Evolutionary conservation across 1,140 invertebrate species (phyloP), one percentile per base, ranked within the genome.

Genomic region (Pogonomyrmex californicus): DNA sequence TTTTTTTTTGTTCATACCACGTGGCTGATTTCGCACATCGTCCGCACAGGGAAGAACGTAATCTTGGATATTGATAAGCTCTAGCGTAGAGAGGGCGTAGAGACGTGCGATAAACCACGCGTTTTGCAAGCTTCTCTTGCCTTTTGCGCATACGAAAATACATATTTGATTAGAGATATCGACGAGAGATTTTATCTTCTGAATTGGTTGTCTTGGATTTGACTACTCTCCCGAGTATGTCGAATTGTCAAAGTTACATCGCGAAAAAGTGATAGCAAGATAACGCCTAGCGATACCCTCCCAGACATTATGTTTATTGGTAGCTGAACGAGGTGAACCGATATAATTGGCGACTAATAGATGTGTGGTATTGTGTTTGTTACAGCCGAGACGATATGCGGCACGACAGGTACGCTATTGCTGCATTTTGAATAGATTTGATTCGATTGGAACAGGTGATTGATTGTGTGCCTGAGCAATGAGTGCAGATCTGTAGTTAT

Each of bases 391-490:
- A 95, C 92, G 95, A 95, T 94, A 95, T 95, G 94, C 93, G 95
- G 92, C 95, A 95, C 92, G 95, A 96, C 94, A 96, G 96, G 95
- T 96, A 96, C 93, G 95, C 93, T 94, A 94, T 95, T 93, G 93
- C 92, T 95, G 93, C 92, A 95, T 95, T 95, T 92, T 93, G 91
- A 94, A 93, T 95, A 95, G 94, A 95, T 94, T 94, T 94, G 92
- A 94, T 95, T 93, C 92, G 92, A 94, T 94, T 95, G 94, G 92
- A 94, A 95, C 93, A 95, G 93, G 93, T 95, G 94, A 95, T 95
- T 94, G 92, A 94, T 94, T 94, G 93, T 95, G 94, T 95, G 94
- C 94, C 94, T 95, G 95, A 95, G 95, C 95, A 95, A 95, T 95
- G 94, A 95, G 91, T 95, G 95, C 95, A 93, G 91, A 94, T 93